These are phyloP conservation scores for Atractosteus spatula DNA, from an alignment of 2,113 vertebrate species.

Conservation along the genomic window DNA sequence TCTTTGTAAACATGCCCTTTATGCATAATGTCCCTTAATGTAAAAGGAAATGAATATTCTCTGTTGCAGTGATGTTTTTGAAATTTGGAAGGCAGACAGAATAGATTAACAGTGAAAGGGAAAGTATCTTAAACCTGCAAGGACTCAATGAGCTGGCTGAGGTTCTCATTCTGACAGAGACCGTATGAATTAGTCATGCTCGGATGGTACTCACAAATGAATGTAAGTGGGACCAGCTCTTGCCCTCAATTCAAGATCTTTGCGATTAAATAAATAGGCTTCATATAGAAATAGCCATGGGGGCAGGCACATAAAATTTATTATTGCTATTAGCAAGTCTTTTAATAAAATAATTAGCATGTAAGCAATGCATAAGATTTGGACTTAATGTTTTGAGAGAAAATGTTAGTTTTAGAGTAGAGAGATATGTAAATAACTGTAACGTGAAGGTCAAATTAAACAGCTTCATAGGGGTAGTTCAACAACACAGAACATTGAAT, in stretches of 20 bases:
- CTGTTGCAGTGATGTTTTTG: slow-evolving; percentile 14
- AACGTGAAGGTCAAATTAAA: too few species aligned
- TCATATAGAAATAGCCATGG: background rate
- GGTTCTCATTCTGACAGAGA: slow-evolving; percentile 9
- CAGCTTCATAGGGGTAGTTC: too few species aligned
- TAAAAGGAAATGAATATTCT: slow-evolving; percentile 45
- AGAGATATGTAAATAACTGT: too few species aligned
- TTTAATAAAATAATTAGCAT: background rate
- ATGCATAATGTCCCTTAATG: slow-evolving; percentile 51
- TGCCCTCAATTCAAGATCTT: slow-evolving; percentile 1
- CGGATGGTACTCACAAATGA: slow-evolving; percentile 4
- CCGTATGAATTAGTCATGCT: slow-evolving; percentile 24
- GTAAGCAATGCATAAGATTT: background rate
- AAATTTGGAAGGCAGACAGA: background rate
- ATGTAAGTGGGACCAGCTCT: background rate
- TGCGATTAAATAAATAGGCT: background rate
- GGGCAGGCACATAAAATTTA: background rate
- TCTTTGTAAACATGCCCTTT: slow-evolving; percentile 31
- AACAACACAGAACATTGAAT: too few species aligned
- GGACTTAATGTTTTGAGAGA: too few species aligned
- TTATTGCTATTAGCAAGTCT: background rate
- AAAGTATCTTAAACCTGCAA: background rate
- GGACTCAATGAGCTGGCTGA: background rate
- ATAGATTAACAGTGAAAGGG: background rate
- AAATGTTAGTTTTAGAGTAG: too few species aligned